Conservation (phyloP, 2,797 vertebrate genomes). For the Malacoraja senta region DNA sequence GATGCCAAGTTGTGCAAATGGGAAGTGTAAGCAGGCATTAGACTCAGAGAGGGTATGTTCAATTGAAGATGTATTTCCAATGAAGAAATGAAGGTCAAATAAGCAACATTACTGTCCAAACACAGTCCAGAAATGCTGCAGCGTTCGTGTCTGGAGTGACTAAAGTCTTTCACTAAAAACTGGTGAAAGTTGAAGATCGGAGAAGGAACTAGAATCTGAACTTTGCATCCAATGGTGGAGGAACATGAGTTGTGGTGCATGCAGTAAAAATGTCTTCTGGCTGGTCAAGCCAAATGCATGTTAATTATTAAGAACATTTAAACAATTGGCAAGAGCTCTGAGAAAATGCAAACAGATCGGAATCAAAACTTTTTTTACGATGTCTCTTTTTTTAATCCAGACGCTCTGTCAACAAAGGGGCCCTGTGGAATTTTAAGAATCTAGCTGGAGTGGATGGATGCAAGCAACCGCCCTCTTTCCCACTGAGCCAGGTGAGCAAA, state of each 20-base stretch:
- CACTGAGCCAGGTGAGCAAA: slow-evolving; percentile 35
- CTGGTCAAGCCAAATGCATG: neutral
- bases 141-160: neutral
- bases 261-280: too few species aligned
- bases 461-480: neutral
- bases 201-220: neutral
- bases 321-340: neutral
- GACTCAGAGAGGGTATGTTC: neutral
- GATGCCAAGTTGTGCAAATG: neutral
- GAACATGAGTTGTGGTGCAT: neutral
- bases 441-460: neutral
- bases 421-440: neutral
- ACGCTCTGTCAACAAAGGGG: neutral
- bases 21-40: neutral
- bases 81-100: neutral
- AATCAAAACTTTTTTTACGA: slow-evolving; percentile 10
- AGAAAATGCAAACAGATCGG: neutral
- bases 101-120: too few species aligned
- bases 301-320: neutral
- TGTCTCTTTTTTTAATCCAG: neutral
- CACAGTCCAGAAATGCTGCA: neutral
- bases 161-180: neutral
- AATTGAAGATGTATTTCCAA: neutral
- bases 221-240: neutral
- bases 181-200: neutral